A percentile compares a stretch with the other conserved stretches of the same genome.
These are phyloP conservation scores for Sanderia malayensis DNA, from an alignment of 30 jellyfish, hydroid and myxozoan genomes.

Conservation along the genomic window DNA sequence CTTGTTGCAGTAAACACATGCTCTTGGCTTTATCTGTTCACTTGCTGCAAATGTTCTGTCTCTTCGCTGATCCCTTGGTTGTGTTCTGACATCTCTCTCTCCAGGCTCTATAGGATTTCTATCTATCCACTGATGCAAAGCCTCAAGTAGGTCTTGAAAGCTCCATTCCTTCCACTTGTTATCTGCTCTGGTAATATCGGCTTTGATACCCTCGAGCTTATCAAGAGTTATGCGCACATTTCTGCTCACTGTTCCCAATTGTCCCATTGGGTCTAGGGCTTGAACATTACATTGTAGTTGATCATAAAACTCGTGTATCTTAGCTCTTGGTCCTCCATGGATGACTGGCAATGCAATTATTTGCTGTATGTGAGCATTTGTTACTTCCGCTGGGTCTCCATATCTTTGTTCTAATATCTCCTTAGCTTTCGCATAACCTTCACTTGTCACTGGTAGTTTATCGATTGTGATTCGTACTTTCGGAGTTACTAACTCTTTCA, in stretches of 20 bases:
- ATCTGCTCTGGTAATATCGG: slow-evolving; percentile 33
- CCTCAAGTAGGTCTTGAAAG: slow-evolving; percentile 14
- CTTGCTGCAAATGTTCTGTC: not conserved
- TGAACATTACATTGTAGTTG: slow-evolving; percentile 10
- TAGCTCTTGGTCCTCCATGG: slow-evolving; percentile 5
- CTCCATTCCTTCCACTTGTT: slow-evolving; percentile 44
- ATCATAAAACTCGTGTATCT: slow-evolving; percentile 20
- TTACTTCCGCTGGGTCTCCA: slow-evolving; percentile 35
- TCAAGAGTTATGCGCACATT: slow-evolving; percentile 42
- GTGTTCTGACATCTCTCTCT: not conserved
- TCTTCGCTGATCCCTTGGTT: not conserved
- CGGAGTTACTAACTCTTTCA: not conserved
- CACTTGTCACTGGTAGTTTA: slow-evolving; percentile 8
- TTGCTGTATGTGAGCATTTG: slow-evolving; percentile 46
- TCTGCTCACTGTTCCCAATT: too few species aligned
- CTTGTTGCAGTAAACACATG: not conserved
- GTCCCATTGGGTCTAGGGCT: slow-evolving; percentile 49
- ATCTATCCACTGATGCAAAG: slow-evolving; percentile 29
- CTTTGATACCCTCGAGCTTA: slow-evolving; percentile 30
- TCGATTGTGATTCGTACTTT: slow-evolving; percentile 1
- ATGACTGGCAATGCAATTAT: slow-evolving; percentile 37
- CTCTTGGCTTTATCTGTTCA: not conserved
- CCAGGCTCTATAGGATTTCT: slow-evolving; percentile 30
- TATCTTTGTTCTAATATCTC: slow-evolving; percentile 8
- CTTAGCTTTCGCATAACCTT: slow-evolving; percentile 44